Percentiles rank a stretch among this genome's conserved stretches.
phyloP scores from a whole-genome alignment of 2,797 vertebrate species.

The Benthosema pterotum region DNA sequence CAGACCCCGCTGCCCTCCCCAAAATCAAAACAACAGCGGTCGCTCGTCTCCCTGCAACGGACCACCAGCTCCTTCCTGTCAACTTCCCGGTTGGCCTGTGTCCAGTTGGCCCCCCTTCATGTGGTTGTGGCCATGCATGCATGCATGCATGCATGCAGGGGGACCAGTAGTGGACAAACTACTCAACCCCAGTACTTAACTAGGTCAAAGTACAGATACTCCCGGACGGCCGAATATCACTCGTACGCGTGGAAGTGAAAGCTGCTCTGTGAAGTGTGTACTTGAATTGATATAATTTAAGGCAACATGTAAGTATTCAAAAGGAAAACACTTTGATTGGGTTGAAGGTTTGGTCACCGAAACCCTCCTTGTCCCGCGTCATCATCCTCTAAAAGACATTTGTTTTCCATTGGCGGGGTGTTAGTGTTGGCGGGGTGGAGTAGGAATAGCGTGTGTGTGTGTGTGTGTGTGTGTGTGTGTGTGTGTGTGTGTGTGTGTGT shows the following conservation, averaged over 20 bases:
- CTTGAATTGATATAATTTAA: too few species aligned
- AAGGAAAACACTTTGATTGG: constrained; percentile 27
- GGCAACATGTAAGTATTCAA: too few species aligned
- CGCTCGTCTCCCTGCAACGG: constrained; percentile 43
- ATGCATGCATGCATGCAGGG: constrained; percentile 29
- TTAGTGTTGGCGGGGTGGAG: constrained; percentile 77
- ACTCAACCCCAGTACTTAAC: too few species aligned
- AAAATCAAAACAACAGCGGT: constrained; percentile 32
- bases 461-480: constrained; percentile 12
- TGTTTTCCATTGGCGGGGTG: constrained; percentile 76
- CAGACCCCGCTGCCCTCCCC: constrained; percentile 55
- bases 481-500: too few species aligned
- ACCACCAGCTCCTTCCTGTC: constrained; percentile 75
- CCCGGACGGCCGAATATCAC: too few species aligned
- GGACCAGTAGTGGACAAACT: constrained; percentile 5
- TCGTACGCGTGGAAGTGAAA: too few species aligned
- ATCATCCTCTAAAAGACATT: constrained; percentile 75
- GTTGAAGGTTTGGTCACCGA: constrained; percentile 64
- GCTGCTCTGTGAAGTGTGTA: too few species aligned
- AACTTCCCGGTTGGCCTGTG: constrained; percentile 66
- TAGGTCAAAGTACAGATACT: too few species aligned
- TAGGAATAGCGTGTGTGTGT: constrained; percentile 23
- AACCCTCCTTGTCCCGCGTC: constrained; percentile 12
- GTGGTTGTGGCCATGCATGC: constrained; percentile 58
- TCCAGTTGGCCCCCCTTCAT: constrained; percentile 78